phyloP scores from a whole-genome alignment of 1,140 invertebrate genomes.

The Druon quercuslanigerum region DNA sequence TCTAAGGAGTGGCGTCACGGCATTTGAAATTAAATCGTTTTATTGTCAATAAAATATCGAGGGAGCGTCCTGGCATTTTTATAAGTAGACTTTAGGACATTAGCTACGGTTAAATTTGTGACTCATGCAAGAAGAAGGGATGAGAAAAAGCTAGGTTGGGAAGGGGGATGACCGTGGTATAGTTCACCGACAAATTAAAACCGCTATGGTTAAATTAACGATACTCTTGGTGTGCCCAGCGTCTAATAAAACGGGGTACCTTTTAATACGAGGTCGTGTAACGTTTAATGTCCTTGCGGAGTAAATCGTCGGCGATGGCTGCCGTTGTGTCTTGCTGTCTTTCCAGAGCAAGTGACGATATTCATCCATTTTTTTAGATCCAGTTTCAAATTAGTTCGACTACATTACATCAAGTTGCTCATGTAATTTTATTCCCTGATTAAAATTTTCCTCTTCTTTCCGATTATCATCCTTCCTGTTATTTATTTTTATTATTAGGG shows the following conservation, averaged over 20 bases:
- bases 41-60: constrained; percentile 38
- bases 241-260: constrained; percentile 49
- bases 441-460: not conserved
- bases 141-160: not conserved
- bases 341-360: not conserved
- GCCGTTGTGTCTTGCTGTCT: not conserved
- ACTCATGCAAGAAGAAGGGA: constrained; percentile 35
- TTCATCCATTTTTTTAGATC: not conserved
- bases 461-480: not conserved
- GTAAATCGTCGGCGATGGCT: constrained; percentile 39
- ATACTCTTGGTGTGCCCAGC: constrained; percentile 41
- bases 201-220: constrained; percentile 57
- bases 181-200: constrained; percentile 54
- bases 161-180: not conserved
- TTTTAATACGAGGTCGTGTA: constrained; percentile 46
- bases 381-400: not conserved
- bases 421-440: not conserved
- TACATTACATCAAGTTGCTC: not conserved
- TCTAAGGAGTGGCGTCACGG: not conserved
- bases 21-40: constrained; percentile 48
- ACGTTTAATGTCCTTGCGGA: constrained; percentile 48
- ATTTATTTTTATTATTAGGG: no score
- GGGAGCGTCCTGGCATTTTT: constrained; percentile 46
- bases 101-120: constrained; percentile 49
- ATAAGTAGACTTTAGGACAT: constrained; percentile 48